These are phyloP conservation scores for Silurus glanis DNA, from an alignment of 2,113 vertebrate genomes.

Conservation along the genomic window DNA sequence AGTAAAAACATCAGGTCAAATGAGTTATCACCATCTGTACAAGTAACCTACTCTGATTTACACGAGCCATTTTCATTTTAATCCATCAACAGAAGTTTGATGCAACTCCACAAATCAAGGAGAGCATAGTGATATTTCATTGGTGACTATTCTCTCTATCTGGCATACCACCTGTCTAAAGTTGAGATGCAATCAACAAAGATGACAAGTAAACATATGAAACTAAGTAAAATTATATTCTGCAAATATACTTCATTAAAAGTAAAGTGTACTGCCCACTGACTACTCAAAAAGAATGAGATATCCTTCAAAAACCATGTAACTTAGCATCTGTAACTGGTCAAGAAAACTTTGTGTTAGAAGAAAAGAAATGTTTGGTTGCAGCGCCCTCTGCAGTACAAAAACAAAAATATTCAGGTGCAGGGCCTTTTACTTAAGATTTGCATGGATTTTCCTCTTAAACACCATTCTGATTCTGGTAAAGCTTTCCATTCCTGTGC, in stretches of 20 bases:
- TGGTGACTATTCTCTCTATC: neutral
- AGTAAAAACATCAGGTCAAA: slow-evolving; percentile 7
- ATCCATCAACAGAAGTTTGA: neutral
- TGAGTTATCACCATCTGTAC: neutral
- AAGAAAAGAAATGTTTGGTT: slow-evolving; percentile 30
- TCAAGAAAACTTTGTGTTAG: neutral
- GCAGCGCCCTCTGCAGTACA: slow-evolving; percentile 46
- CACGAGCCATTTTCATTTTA: neutral
- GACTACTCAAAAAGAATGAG: neutral
- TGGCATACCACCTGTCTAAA: slow-evolving; percentile 2
- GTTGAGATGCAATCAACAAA: slow-evolving; percentile 6
- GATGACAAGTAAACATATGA: neutral
- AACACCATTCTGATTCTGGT: slow-evolving; percentile 7
- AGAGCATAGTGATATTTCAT: neutral
- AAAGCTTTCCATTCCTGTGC: slow-evolving; percentile 29
- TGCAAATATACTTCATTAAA: slow-evolving; percentile 31
- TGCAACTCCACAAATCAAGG: neutral
- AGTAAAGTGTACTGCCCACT: neutral
- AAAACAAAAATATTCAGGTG: slow-evolving; percentile 19
- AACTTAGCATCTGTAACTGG: slow-evolving; percentile 4
- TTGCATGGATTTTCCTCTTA: slow-evolving; percentile 9
- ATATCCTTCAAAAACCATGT: slow-evolving; percentile 18
- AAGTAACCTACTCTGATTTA: neutral
- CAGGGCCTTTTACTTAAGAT: neutral
- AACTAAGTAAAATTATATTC: slow-evolving; percentile 17